Percentiles rank a stretch among this genome's conserved stretches.
These are phyloP conservation scores for Phainopepla nitens DNA, from an alignment of 2,113 vertebrate genomes.

Conservation along the genomic window DNA sequence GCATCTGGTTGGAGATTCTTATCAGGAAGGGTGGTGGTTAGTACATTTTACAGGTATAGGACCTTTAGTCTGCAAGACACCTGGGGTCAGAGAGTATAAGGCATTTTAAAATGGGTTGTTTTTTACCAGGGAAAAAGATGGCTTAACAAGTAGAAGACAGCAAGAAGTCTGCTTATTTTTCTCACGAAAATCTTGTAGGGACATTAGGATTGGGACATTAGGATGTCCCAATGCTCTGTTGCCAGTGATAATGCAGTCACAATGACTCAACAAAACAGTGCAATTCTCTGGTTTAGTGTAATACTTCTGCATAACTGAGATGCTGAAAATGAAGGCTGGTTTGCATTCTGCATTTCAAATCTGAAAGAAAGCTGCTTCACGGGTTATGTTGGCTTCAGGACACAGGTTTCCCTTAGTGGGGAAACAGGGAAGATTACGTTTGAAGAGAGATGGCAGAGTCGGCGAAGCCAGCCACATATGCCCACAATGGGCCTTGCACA, in stretches of 20 bases:
- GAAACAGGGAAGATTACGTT: neutral
- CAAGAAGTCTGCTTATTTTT: neutral
- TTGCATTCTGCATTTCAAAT: neutral
- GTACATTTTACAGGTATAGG: neutral
- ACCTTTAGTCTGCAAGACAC: neutral
- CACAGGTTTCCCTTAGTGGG: neutral
- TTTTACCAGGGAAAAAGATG: neutral
- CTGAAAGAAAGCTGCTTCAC: neutral
- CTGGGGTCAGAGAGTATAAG: neutral
- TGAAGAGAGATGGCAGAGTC: neutral
- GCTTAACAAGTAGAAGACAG: neutral
- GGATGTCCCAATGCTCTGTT: neutral
- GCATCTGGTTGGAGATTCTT: neutral
- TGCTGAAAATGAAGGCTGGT: neutral
- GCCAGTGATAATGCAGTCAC: fast-evolving
- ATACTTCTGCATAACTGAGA: neutral
- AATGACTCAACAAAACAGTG: neutral
- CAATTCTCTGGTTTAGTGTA: neutral
- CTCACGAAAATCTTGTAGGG: neutral
- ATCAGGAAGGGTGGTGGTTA: neutral
- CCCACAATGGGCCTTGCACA: neutral
- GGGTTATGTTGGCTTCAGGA: neutral
- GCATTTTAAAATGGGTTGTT: neutral
- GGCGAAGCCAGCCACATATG: neutral
- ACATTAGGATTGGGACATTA: neutral